Conservation (phyloP, 2,888 invertebrate species). For the Polylopha cassiicola region DNA sequence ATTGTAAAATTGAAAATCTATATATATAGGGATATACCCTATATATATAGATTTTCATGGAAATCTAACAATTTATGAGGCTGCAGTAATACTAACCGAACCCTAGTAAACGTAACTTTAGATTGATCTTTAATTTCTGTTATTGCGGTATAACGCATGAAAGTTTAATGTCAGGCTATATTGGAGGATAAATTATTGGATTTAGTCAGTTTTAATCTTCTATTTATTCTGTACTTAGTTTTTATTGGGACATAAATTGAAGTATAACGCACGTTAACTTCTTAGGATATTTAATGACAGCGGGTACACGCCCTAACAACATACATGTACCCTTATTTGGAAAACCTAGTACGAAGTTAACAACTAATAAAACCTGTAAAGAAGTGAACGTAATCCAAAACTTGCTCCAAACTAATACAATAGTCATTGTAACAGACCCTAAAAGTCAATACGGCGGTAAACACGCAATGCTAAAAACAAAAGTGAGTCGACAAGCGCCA, state of each 20-base stretch:
- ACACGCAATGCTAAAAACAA: constrained; percentile 17
- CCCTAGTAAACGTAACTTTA: too few relatives aligned
- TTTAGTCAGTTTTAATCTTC: constrained; percentile 6
- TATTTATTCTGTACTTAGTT: constrained; percentile 15
- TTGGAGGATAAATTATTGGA: constrained; percentile 4
- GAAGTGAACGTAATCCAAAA: too few relatives aligned
- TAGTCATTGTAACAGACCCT: not conserved
- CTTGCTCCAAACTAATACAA: too few relatives aligned
- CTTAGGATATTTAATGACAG: not conserved
- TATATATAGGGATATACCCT: too few relatives aligned
- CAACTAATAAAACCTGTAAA: too few relatives aligned
- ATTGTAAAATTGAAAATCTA: too few relatives aligned
- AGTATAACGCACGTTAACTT: not conserved
- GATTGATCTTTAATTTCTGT: constrained; percentile 22
- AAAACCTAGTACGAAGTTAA: too few relatives aligned
- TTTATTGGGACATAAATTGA: constrained; percentile 16
- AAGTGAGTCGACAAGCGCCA: constrained; percentile 19
- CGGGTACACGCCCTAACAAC: too few relatives aligned
- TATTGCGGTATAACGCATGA: constrained; percentile 17
- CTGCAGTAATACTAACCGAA: constrained; percentile 6
- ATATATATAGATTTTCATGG: too few relatives aligned
- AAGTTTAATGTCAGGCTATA: constrained; percentile 18
- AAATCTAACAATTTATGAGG: too few relatives aligned
- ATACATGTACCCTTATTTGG: too few relatives aligned
- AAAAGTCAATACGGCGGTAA: constrained; percentile 7